Base-by-base conservation (phyloP, 2,797 vertebrate genomes). In the Pangasius macronema region DNA sequence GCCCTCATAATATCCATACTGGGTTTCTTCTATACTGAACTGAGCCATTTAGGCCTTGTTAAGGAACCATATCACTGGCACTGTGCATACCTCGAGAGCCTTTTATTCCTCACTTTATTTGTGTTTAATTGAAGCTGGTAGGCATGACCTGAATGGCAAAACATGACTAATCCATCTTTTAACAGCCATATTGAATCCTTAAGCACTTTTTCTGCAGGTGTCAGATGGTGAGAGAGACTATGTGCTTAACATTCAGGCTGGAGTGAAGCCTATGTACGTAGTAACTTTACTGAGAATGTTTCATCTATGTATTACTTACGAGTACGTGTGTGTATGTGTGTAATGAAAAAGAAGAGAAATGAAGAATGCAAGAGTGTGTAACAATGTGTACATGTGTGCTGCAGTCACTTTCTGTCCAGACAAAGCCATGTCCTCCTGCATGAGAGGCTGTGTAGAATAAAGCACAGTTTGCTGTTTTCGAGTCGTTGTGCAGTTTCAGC, bases 91-190 rank as follows among this genome's bases (percentile, higher is more conserved):
- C 93, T 92, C 88, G 92, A 92, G 95, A 94, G 89, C 90, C 91
- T 87, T 92, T 89, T 85, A 87, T 92, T 94, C 65, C 49, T 79
- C 51, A 73, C 92, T 94, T 93, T 93, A 93, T 95, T 92, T 83
- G 9, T 92, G 89, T 94, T 94, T 94, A 95, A 95, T 94, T 94
- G 93, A 93, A 94, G 92, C 91, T 89, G 85, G 89, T 92, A 92
- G 92, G 93, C 92, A 87, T 87, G 85, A 87, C 89, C 89, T 84
- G 86, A 93, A 94, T 91, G 92, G 86, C 91, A 91, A 91, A 91
- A 91, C 82, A 88, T 90, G 88, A 85, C 91, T 92, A 92, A 94
- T 94, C 91, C 93, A 90, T 91, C 92, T 89, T 89, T 93, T 91
- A 93, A 92, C 88, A 91, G 89, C 89, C 88, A 89, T 89, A 91